phyloP scores from a whole-genome alignment of 1,140 invertebrate species.

The Magallana gigas region DNA sequence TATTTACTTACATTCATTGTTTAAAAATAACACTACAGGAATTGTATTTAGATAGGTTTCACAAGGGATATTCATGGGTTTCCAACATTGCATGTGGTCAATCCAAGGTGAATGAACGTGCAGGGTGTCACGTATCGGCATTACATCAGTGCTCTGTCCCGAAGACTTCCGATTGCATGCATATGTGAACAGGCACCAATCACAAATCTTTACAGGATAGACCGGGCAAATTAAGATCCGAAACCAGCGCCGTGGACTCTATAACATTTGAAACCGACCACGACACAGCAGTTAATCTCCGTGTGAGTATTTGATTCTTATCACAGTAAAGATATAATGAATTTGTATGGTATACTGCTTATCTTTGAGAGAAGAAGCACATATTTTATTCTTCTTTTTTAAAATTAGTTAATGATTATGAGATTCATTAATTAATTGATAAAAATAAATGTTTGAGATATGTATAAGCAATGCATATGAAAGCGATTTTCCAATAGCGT shows the following conservation, averaged over 20 bases:
- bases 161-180: constrained; percentile 1
- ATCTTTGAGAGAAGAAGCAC: no score
- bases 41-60: background rate
- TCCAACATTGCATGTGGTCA: constrained; percentile 17
- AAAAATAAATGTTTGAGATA: no score
- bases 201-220: background rate
- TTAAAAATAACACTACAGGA: background rate
- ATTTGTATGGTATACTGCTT: no score
- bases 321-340: no score
- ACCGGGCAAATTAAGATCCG: constrained; percentile 5
- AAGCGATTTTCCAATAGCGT: no score
- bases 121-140: background rate
- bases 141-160: constrained; percentile 18
- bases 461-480: no score
- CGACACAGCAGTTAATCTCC: background rate
- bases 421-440: no score
- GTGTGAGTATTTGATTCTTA: background rate
- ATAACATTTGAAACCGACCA: background rate
- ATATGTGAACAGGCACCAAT: background rate
- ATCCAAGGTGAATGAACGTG: constrained; percentile 5
- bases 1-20: background rate
- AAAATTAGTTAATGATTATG: no score
- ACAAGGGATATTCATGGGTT: constrained; percentile 13
- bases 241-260: background rate
- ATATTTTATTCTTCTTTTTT: no score